Evolutionary conservation across 2,888 invertebrate species (phyloP).

Genomic region (Ellobium chinense): DNA sequence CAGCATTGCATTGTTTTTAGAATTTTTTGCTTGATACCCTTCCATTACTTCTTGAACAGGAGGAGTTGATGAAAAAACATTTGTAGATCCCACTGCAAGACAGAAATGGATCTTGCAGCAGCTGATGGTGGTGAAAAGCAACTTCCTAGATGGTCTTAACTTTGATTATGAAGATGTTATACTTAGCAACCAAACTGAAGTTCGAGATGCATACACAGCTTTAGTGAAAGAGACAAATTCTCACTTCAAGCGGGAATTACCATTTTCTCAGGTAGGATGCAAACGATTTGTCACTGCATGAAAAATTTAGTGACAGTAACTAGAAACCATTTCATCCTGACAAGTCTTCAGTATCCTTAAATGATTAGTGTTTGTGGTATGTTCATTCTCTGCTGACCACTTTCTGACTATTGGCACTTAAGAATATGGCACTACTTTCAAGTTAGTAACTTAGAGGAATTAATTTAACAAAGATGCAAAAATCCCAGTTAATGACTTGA

Average conservation of each 20-base stretch:
- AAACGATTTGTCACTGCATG: no score
- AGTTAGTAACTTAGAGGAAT: no score
- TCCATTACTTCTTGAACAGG: constrained; percentile 1
- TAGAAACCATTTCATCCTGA: no score
- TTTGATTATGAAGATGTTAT: constrained; percentile 78
- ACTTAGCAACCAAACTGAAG: constrained; percentile 53
- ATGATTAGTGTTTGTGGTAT: no score
- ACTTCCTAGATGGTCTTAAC: constrained; percentile 78
- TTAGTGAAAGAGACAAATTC: constrained; percentile 70
- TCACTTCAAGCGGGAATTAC: constrained; percentile 64
- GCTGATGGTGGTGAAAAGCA: constrained; percentile 59
- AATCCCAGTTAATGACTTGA: no score
- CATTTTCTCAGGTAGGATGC: constrained; percentile 70
- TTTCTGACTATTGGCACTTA: no score
- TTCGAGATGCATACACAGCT: constrained; percentile 67
- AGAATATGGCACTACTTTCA: no score
- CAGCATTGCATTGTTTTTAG: no score
- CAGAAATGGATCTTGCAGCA: constrained; percentile 68
- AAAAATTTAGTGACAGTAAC: not conserved
- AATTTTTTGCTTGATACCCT: no score
- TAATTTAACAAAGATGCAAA: no score
- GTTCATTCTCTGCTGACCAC: no score
- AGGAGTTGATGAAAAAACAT: constrained; percentile 16
- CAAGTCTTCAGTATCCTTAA: no score
- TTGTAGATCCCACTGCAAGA: constrained; percentile 44